phyloP scores from a whole-genome alignment of 2,113 vertebrate species.

The Zapus hudsonius region DNA sequence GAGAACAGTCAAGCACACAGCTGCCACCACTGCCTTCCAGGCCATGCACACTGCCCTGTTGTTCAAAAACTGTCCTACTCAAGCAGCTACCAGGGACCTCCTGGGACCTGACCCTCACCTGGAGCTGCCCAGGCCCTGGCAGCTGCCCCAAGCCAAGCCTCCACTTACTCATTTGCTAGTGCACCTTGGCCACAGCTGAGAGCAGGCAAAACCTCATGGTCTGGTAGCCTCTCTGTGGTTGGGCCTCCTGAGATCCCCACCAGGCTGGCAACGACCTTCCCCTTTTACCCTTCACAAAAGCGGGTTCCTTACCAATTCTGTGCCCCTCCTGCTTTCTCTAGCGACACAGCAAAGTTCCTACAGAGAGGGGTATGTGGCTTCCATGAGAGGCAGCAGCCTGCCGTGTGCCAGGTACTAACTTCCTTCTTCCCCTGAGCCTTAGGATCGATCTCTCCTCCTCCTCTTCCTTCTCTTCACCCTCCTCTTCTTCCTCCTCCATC shows the following conservation, averaged over 20 bases:
- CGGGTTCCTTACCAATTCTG: not conserved
- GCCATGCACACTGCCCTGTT: not conserved
- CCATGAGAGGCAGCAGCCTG: not conserved
- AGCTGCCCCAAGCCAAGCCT: not conserved
- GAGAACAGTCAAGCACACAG: not conserved
- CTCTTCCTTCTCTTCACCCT: too few relatives aligned
- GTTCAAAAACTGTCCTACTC: slow-evolving; percentile 8
- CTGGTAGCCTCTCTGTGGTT: not conserved
- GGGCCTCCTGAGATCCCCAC: not conserved
- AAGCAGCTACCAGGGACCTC: not conserved
- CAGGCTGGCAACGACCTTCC: not conserved
- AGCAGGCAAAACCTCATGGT: not conserved
- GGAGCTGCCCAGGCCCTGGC: not conserved
- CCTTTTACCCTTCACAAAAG: not conserved
- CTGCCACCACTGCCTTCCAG: not conserved
- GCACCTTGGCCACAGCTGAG: not conserved
- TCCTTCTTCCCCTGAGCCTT: not conserved
- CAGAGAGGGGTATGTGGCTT: not conserved
- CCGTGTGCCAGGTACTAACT: not conserved
- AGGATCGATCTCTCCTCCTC: not conserved
- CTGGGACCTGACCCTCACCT: not conserved
- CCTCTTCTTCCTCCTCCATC: not conserved
- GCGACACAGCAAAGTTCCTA: not conserved
- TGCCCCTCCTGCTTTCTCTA: not conserved
- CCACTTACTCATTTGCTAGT: not conserved